phyloP scores from a whole-genome alignment of 2,113 vertebrate species.

The Jaculus jaculus region DNA sequence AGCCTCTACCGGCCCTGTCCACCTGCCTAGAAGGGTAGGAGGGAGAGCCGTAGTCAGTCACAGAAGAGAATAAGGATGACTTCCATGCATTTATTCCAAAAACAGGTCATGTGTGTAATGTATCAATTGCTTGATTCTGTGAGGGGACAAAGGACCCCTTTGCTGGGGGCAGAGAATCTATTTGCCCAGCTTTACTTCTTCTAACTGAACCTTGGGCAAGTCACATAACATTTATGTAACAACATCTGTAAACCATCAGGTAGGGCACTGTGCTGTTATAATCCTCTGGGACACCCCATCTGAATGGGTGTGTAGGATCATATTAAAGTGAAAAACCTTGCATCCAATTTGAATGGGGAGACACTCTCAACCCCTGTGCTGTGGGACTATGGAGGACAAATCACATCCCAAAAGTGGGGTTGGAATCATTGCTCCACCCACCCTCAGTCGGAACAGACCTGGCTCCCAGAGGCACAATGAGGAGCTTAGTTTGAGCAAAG shows the following conservation, averaged over 20 bases:
- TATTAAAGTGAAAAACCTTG: neutral
- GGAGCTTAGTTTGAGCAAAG: neutral
- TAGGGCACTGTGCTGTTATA: neutral
- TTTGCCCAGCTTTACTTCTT: neutral
- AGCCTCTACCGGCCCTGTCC: neutral
- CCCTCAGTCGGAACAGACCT: neutral
- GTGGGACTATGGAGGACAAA: neutral
- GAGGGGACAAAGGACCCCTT: neutral
- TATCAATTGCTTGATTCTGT: neutral
- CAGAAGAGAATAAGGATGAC: neutral
- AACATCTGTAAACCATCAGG: neutral
- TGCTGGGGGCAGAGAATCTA: neutral
- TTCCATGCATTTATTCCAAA: neutral
- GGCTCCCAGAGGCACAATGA: neutral
- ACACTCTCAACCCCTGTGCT: neutral
- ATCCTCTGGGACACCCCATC: neutral
- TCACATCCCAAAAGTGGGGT: neutral
- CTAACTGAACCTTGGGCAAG: neutral
- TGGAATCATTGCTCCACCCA: neutral
- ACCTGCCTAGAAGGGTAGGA: neutral
- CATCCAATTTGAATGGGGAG: neutral
- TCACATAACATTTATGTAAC: neutral
- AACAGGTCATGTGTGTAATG: neutral
- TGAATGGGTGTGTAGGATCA: neutral
- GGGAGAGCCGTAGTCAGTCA: neutral